phyloP scores from a whole-genome alignment of 2,888 invertebrate genomes.

The Icerya purchasi region DNA sequence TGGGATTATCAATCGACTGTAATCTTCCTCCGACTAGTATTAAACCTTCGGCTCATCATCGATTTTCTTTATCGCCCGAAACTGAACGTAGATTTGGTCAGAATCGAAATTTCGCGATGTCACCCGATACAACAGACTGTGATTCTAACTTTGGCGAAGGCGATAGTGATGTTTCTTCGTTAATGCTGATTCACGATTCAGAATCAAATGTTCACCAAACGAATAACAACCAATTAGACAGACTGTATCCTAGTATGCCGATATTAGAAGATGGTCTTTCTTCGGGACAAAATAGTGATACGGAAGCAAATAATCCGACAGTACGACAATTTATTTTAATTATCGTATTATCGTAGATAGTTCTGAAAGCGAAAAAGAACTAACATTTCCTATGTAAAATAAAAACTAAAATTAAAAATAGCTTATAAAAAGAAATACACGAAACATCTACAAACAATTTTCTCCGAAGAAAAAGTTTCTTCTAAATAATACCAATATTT shows the following conservation, averaged over 20 bases:
- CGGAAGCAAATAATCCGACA: slow-evolving; percentile 69
- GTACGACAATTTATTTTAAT: too few species aligned
- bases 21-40: slow-evolving; percentile 6
- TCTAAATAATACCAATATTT: too few species aligned
- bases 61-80: slow-evolving; percentile 11
- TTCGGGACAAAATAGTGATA: slow-evolving; percentile 81
- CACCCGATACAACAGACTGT: slow-evolving; percentile 81
- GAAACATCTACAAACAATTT: too few species aligned
- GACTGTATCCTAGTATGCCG: slow-evolving; percentile 61
- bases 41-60: slow-evolving; percentile 6
- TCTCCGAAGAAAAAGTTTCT: too few species aligned
- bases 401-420: too few species aligned
- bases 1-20: slow-evolving; percentile 10
- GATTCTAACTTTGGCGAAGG: slow-evolving; percentile 53
- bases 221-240: slow-evolving; percentile 18
- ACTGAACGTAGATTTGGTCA: slow-evolving; percentile 33
- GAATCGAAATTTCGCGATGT: slow-evolving; percentile 67
- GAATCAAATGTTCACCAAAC: slow-evolving; percentile 13
- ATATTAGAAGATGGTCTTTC: slow-evolving; percentile 83
- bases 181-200: slow-evolving; percentile 45
- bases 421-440: too few species aligned
- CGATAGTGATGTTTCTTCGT: slow-evolving; percentile 62
- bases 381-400: too few species aligned
- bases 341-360: too few species aligned
- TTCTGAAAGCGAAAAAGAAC: too few species aligned